Conservation (phyloP, 1,140 invertebrate genomes). For the Drosophila sp. region DNA sequence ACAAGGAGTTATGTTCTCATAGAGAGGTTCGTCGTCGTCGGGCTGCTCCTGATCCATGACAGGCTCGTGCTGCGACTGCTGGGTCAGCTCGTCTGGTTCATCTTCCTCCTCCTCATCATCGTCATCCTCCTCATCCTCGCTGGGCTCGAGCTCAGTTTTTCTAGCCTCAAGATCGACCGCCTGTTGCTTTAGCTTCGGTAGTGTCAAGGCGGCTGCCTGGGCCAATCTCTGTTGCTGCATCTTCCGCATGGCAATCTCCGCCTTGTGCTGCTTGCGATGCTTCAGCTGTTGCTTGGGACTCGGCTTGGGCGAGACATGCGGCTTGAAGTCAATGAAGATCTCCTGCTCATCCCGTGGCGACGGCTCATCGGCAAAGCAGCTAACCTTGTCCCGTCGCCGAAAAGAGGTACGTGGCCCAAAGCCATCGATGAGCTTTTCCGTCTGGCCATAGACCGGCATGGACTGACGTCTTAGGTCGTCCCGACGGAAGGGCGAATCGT, state of each 20-base stretch:
- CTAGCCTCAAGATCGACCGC: slow-evolving; percentile 64
- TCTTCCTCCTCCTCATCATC: slow-evolving; percentile 45
- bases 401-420: slow-evolving; percentile 74
- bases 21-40: slow-evolving; percentile 73
- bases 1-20: slow-evolving; percentile 74
- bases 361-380: slow-evolving; percentile 62
- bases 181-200: slow-evolving; percentile 61
- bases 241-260: slow-evolving; percentile 70
- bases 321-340: slow-evolving; percentile 94
- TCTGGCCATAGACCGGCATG: slow-evolving; percentile 79
- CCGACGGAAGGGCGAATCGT: slow-evolving; percentile 69
- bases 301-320: slow-evolving; percentile 88
- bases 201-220: slow-evolving; percentile 63
- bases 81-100: slow-evolving; percentile 19
- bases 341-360: slow-evolving; percentile 88
- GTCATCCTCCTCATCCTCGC: slow-evolving; percentile 52
- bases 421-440: slow-evolving; percentile 76
- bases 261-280: slow-evolving; percentile 76
- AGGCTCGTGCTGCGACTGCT: slow-evolving; percentile 39
- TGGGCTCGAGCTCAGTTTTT: slow-evolving; percentile 64
- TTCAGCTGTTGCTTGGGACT: slow-evolving; percentile 86
- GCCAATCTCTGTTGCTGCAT: slow-evolving; percentile 70
- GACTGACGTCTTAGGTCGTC: slow-evolving; percentile 76
- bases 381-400: slow-evolving; percentile 70
- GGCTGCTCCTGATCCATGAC: slow-evolving; percentile 40